A percentile compares a stretch with the other conserved stretches of the same genome.
Conservation (phyloP, 2,113 vertebrate genomes). For the Cavia porcellus region DNA sequence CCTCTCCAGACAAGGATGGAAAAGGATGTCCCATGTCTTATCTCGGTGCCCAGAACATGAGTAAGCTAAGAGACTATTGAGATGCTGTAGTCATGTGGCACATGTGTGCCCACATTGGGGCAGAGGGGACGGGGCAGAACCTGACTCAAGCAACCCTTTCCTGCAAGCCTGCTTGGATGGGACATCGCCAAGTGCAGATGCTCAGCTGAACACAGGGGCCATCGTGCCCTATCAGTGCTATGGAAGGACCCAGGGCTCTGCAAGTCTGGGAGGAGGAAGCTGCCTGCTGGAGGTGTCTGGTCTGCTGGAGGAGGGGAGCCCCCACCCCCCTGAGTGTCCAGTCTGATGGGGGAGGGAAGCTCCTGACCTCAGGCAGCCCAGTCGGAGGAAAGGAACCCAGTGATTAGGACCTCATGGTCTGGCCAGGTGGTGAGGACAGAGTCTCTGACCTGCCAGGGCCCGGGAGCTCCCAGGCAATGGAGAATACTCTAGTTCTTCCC, state of each 20-base stretch:
- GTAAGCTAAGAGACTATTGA: fast-evolving
- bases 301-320: not conserved
- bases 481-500: no score
- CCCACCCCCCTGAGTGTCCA: not conserved
- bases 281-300: not conserved
- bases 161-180: not conserved
- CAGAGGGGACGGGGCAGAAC: fast-evolving
- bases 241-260: fast-evolving
- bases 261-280: no score
- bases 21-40: not conserved
- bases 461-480: not conserved
- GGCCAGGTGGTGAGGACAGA: not conserved
- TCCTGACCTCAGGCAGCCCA: no score
- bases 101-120: fast-evolving
- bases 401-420: fast-evolving
- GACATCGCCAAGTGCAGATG: fast-evolving
- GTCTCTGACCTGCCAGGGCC: not conserved
- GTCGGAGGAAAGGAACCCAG: not conserved
- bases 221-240: fast-evolving
- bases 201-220: not conserved
- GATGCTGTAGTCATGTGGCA: not conserved
- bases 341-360: not conserved
- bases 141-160: fast-evolving
- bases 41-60: not conserved
- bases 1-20: not conserved